Percentiles rank a stretch among this genome's conserved stretches.
These are phyloP conservation scores for Otolemur crassicaudatus DNA, from an alignment of 2,797 vertebrate species.

Conservation along the genomic window DNA sequence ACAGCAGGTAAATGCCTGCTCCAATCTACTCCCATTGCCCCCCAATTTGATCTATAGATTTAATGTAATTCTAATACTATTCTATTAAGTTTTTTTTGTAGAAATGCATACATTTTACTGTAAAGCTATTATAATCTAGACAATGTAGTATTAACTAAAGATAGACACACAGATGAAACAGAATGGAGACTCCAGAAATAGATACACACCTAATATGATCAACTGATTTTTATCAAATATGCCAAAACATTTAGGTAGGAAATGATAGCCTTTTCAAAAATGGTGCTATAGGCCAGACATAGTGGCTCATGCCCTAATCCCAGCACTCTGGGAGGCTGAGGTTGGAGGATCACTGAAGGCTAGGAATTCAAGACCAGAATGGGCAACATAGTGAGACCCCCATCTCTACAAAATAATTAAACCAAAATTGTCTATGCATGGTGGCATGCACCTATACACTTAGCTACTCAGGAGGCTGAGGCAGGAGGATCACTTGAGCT, in stretches of 20 bases:
- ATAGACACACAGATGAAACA: slow-evolving; percentile 13
- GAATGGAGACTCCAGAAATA: slow-evolving; percentile 17
- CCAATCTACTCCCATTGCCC: background rate
- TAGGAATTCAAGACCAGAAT: background rate
- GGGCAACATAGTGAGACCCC: background rate
- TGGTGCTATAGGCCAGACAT: background rate
- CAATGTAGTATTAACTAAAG: background rate
- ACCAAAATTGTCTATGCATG: background rate
- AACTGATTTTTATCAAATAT: slow-evolving; percentile 20
- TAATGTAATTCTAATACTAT: background rate
- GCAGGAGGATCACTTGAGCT: background rate
- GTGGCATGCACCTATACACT: background rate
- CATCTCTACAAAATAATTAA: background rate
- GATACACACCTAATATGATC: background rate
- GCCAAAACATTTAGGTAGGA: slow-evolving; percentile 42
- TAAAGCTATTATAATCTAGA: background rate
- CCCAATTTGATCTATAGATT: background rate
- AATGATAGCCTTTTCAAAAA: slow-evolving; percentile 44
- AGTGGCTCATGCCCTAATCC: background rate
- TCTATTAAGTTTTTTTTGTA: background rate
- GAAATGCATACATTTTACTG: background rate
- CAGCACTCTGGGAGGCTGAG: background rate
- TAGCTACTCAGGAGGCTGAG: background rate
- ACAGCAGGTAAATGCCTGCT: background rate
- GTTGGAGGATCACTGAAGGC: background rate